Evolutionary conservation across 2,797 vertebrate genomes (phyloP).

Genomic region (Sebastes hopkinsi): DNA sequence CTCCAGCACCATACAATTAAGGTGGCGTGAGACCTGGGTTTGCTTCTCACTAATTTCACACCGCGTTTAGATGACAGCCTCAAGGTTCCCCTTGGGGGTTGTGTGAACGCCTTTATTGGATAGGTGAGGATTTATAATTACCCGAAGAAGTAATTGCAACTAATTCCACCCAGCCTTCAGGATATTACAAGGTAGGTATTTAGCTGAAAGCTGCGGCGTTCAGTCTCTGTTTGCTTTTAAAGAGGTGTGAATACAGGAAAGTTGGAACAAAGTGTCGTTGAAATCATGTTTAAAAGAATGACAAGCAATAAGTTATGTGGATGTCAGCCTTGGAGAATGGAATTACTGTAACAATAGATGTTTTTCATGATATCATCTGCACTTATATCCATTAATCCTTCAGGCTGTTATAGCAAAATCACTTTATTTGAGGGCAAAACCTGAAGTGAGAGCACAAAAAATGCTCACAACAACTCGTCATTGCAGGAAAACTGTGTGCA

Average conservation of each 20-base stretch:
- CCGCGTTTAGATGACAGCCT: slow-evolving; percentile 53
- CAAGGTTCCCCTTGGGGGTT: slow-evolving; percentile 42
- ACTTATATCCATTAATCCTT: background rate
- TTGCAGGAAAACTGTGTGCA: background rate
- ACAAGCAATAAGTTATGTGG: background rate
- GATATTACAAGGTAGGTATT: slow-evolving; percentile 33
- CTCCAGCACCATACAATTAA: slow-evolving; percentile 62
- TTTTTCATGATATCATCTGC: background rate
- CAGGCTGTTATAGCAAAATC: background rate
- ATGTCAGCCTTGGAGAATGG: background rate
- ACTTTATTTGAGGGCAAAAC: background rate
- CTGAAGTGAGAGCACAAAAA: background rate
- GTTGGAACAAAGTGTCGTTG: background rate
- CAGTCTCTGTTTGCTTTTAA: slow-evolving; percentile 5
- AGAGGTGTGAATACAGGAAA: slow-evolving; percentile 6
- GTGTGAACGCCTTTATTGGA: slow-evolving; percentile 63
- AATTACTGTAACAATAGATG: background rate
- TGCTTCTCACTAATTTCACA: slow-evolving; percentile 56
- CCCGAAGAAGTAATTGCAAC: slow-evolving; percentile 67
- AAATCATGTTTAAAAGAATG: slow-evolving; percentile 1
- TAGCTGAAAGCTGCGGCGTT: slow-evolving; percentile 18
- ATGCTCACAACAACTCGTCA: background rate
- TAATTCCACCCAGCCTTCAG: slow-evolving; percentile 65
- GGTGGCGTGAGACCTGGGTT: slow-evolving; percentile 67
- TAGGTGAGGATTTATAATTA: slow-evolving; percentile 69